phyloP scores from a whole-genome alignment of 2,113 vertebrate species.

The Hippocampus abdominalis region DNA sequence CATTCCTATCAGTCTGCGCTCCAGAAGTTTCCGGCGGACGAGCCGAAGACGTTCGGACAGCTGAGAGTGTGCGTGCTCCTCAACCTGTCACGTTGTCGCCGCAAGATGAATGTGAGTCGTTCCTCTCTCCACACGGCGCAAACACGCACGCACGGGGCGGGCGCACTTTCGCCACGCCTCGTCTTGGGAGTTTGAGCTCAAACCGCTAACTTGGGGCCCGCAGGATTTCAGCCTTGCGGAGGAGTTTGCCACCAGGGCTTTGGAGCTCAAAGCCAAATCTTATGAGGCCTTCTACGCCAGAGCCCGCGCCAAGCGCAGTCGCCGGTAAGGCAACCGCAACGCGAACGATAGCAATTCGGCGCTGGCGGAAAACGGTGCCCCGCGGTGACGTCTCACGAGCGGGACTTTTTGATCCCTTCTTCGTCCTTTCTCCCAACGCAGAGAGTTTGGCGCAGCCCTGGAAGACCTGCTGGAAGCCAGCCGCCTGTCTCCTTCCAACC shows the following conservation, averaged over 20 bases:
- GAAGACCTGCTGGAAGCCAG: conserved; percentile 87
- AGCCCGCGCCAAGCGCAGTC: conserved; percentile 73
- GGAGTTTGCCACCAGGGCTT: conserved; percentile 94
- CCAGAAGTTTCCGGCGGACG: conserved; percentile 97
- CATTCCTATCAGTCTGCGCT: conserved; percentile 94
- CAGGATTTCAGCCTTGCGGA: conserved; percentile 84
- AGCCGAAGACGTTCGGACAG: conserved; percentile 91
- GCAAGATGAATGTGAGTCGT: conserved; percentile 92
- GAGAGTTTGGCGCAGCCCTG: conserved; percentile 86
- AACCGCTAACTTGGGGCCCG: conserved; percentile 22
- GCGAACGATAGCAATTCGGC: neutral
- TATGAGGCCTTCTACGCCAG: conserved; percentile 92
- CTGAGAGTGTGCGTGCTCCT: conserved; percentile 94
- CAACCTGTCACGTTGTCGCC: conserved; percentile 93
- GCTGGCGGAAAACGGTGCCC: too few species aligned
- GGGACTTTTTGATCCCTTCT: neutral
- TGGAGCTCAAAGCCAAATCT: conserved; percentile 96
- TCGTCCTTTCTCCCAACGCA: conserved; percentile 38
- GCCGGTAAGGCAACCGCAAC: conserved; percentile 55
- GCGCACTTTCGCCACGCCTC: neutral
- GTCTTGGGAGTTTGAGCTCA: neutral
- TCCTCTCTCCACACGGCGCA: too few species aligned
- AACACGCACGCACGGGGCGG: neutral
- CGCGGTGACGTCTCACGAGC: too few species aligned
- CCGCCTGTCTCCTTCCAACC: conserved; percentile 86